Conservation (phyloP, 1,140 invertebrate species). For the Papilio helenus region DNA sequence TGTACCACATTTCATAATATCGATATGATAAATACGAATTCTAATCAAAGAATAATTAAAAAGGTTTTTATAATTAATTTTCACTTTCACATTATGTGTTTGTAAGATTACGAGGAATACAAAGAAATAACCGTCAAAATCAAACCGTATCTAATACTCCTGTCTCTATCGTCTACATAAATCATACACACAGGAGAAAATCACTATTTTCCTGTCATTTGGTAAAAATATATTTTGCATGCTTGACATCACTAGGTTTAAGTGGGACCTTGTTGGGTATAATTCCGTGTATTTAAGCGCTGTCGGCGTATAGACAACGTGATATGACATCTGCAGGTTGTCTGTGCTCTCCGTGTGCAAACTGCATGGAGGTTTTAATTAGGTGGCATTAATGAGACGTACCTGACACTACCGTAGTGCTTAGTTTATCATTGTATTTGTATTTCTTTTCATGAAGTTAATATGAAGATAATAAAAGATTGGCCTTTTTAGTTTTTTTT, state of each 20-base stretch:
- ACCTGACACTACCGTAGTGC: not conserved
- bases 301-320: not conserved
- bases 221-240: not conserved
- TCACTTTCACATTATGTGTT: not conserved
- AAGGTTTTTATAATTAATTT: not conserved
- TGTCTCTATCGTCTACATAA: no score
- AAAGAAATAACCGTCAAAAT: no score
- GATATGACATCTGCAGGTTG: not conserved
- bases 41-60: not conserved
- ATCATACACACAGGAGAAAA: no score
- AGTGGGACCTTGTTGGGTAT: not conserved
- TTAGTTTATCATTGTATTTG: not conserved
- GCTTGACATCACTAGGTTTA: not conserved
- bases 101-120: no score
- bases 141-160: no score
- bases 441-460: not conserved
- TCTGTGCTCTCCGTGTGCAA: not conserved
- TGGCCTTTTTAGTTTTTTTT: not conserved
- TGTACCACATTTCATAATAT: not conserved
- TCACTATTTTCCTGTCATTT: not conserved
- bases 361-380: constrained; percentile 18
- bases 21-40: not conserved
- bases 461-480: not conserved
- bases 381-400: not conserved
- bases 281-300: not conserved